A percentile compares a stretch with the other conserved stretches of the same genome.
Evolutionary conservation across 2,797 vertebrate species (phyloP).

Genomic region (Scyliorhinus canicula): DNA sequence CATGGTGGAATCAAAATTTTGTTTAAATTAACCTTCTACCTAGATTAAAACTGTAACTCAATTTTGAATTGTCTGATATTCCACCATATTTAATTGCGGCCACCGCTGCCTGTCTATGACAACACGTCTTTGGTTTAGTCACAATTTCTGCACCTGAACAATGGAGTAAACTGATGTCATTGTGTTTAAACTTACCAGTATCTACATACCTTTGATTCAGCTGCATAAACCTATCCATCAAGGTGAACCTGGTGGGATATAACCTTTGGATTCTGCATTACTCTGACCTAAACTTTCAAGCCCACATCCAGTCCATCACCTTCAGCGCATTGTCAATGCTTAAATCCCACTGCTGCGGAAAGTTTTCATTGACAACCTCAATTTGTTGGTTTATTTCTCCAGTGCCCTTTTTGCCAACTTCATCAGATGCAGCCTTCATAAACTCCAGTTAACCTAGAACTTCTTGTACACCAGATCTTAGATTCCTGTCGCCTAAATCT

Average conservation of each 20-base stretch:
- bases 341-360: too few species aligned
- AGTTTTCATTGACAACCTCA: too few species aligned
- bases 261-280: background rate
- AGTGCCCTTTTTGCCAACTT: background rate
- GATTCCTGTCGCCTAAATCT: background rate
- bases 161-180: background rate
- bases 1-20: background rate
- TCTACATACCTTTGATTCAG: background rate
- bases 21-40: background rate
- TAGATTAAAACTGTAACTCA: background rate
- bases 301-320: background rate
- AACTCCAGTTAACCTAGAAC: background rate
- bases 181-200: background rate
- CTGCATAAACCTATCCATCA: background rate
- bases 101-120: too few species aligned
- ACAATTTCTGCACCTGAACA: background rate
- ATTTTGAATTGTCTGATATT: background rate
- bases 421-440: background rate
- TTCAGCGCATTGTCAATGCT: background rate
- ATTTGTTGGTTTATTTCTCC: background rate
- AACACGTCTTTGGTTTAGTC: too few species aligned
- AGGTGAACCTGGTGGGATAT: background rate
- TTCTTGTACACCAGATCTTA: background rate
- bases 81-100: background rate
- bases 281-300: background rate